Evolutionary conservation across 2,113 vertebrate genomes (phyloP).

Genomic region (Peromyscus californicus): DNA sequence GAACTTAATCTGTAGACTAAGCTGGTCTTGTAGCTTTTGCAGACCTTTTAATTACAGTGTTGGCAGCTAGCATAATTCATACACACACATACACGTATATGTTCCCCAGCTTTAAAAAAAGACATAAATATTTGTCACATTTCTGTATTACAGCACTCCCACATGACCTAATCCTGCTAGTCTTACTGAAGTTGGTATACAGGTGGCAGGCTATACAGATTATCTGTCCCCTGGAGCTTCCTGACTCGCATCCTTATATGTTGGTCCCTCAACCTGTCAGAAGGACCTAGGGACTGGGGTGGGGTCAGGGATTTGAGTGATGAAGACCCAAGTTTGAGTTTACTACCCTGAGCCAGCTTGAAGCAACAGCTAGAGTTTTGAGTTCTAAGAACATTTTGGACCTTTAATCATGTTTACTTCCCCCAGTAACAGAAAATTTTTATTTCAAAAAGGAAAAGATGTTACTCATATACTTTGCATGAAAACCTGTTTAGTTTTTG

Average conservation of each 20-base stretch:
- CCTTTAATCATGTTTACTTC: slow-evolving; percentile 36
- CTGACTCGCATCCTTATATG: not conserved
- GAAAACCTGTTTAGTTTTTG: not conserved
- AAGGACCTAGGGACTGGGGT: not conserved
- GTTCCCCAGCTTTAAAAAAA: not conserved
- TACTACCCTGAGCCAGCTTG: not conserved
- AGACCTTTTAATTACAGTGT: not conserved
- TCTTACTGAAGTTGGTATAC: not conserved
- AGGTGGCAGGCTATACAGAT: not conserved
- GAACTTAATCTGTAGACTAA: not conserved
- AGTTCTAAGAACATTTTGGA: not conserved
- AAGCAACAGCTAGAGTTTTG: not conserved
- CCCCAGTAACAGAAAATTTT: not conserved
- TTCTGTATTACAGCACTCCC: not conserved
- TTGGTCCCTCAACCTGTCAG: not conserved
- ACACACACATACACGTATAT: not conserved
- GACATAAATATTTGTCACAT: not conserved
- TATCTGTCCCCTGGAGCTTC: not conserved
- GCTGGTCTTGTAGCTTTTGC: not conserved
- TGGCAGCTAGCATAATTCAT: not conserved
- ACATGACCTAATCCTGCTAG: not conserved
- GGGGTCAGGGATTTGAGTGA: not conserved
- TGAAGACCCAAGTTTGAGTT: not conserved
- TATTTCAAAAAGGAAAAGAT: slow-evolving; percentile 44
- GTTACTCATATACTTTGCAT: not conserved